Evolutionary conservation across 2,797 vertebrate species (phyloP).

Genomic region (Valencia hispanica): DNA sequence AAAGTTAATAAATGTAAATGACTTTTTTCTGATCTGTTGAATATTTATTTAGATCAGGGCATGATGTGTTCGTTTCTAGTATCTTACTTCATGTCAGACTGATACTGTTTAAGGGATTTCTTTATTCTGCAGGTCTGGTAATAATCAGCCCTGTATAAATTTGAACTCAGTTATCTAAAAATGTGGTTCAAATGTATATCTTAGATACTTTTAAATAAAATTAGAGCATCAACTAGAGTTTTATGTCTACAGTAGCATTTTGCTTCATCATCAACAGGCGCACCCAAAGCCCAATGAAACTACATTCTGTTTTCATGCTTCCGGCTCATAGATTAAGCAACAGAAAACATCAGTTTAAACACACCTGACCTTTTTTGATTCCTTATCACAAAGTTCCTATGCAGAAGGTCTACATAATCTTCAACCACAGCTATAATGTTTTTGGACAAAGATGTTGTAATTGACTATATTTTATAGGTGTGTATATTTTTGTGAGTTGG

Average conservation of each 20-base stretch:
- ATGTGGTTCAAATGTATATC: background rate
- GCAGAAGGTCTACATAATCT: background rate
- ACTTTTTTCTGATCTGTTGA: background rate
- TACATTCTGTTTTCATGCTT: background rate
- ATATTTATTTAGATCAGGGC: background rate
- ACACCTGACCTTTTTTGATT: background rate
- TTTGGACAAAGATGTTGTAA: background rate
- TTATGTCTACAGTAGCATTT: background rate
- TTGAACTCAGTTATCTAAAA: background rate
- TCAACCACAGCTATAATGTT: background rate
- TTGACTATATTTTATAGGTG: background rate
- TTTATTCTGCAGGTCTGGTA: too few relatives aligned
- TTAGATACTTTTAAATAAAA: background rate
- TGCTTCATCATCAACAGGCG: background rate
- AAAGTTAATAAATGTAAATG: background rate
- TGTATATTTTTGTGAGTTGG: background rate
- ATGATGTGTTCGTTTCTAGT: too few relatives aligned
- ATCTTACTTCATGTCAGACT: too few relatives aligned
- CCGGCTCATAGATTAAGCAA: background rate
- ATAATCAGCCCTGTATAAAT: too few relatives aligned
- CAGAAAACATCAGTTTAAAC: background rate
- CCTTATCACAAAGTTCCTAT: background rate
- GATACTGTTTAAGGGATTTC: too few relatives aligned
- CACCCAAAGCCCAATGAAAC: background rate
- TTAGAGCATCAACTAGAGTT: background rate